A percentile compares a stretch with the other conserved stretches of the same genome.
These are phyloP conservation scores for Agonopterix arenella DNA, from an alignment of 2,888 invertebrate species.

Conservation along the genomic window DNA sequence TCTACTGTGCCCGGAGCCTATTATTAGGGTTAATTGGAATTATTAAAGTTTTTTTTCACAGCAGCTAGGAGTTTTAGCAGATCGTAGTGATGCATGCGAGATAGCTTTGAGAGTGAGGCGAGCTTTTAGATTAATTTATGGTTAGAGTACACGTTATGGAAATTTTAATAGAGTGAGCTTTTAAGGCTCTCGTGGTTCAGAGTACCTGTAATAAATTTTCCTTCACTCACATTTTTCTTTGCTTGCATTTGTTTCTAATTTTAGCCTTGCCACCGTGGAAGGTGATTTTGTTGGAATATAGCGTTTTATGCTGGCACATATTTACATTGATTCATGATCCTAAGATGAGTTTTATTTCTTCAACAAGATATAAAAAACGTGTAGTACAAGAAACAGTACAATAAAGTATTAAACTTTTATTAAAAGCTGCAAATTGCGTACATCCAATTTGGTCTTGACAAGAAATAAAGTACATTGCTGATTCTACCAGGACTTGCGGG, in stretches of 20 bases:
- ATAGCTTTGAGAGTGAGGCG: conserved; percentile 48
- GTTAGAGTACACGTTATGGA: conserved; percentile 54
- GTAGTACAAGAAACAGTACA: too few species aligned
- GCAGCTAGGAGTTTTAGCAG: conserved; percentile 62
- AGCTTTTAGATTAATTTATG: conserved; percentile 63
- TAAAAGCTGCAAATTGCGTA: too few species aligned
- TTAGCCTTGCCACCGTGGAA: conserved; percentile 11
- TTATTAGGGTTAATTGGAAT: conserved; percentile 77
- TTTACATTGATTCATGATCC: too few species aligned
- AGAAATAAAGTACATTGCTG: background rate
- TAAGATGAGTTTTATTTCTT: too few species aligned
- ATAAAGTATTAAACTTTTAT: too few species aligned
- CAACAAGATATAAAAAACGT: too few species aligned
- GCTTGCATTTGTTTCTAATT: conserved; percentile 11
- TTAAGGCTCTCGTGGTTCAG: conserved; percentile 16
- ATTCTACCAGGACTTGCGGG: background rate
- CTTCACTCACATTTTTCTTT: conserved; percentile 14
- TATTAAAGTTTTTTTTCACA: conserved; percentile 67
- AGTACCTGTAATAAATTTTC: conserved; percentile 15
- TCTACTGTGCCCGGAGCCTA: conserved; percentile 55
- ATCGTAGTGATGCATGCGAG: conserved; percentile 53
- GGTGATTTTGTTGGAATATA: background rate
- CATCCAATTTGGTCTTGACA: conserved; percentile 11
- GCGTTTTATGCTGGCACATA: background rate
- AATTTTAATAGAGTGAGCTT: conserved; percentile 50